Evolutionary conservation across 1,140 invertebrate genomes (phyloP).

Genomic region (Cherax quadricarinatus): DNA sequence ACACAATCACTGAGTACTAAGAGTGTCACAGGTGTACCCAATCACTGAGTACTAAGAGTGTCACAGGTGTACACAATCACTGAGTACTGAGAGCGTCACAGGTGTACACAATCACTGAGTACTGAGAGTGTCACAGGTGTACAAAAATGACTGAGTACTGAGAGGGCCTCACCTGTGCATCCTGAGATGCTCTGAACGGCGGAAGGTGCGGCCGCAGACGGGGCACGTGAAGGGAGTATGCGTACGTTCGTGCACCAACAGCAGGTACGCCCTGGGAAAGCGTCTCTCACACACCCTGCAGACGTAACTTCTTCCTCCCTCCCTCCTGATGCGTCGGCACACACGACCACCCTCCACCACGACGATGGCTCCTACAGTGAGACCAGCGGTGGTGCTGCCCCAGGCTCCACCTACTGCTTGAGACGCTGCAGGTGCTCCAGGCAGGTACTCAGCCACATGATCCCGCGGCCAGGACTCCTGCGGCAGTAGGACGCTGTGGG

Average conservation of each 20-base stretch:
- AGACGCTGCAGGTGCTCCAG: background rate
- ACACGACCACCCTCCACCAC: conserved; percentile 60
- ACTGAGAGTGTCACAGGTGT: too few relatives aligned
- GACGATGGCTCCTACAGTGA: conserved; percentile 39
- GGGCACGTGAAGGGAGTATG: conserved; percentile 60
- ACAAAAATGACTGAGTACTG: too few relatives aligned
- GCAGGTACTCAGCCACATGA: background rate
- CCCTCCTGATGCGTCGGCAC: conserved; percentile 25
- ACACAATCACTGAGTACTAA: too few relatives aligned
- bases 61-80: too few relatives aligned
- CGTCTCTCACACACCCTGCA: conserved; percentile 55
- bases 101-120: too few relatives aligned
- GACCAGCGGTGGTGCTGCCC: background rate
- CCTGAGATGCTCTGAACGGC: conserved; percentile 58
- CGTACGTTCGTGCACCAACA: conserved; percentile 56
- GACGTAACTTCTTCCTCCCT: conserved; percentile 39
- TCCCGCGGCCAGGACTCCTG: background rate
- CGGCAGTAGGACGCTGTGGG: background rate
- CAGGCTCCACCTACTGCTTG: background rate
- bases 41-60: too few relatives aligned
- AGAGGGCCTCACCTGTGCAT: conserved; percentile 42
- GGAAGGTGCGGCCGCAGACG: conserved; percentile 59
- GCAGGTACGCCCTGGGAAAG: conserved; percentile 56
- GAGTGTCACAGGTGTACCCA: too few relatives aligned
- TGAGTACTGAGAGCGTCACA: too few relatives aligned